Evolutionary conservation across 1,140 invertebrate genomes (phyloP).

Genomic region (Octopus sinensis): DNA sequence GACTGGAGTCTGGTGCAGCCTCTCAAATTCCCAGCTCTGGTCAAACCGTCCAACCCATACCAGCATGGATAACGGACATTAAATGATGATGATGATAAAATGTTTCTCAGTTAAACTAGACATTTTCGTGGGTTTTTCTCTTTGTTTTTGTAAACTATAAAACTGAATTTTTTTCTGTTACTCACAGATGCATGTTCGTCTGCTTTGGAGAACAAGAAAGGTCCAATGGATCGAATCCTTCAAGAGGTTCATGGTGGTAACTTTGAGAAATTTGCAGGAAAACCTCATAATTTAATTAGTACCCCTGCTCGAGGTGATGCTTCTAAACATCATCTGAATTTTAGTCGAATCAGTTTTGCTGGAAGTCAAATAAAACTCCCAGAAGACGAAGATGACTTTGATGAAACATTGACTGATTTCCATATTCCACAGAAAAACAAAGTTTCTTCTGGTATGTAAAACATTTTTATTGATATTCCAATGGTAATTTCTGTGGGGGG

Average conservation of each 20-base stretch:
- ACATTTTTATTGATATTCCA: no score
- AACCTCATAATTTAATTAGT: not conserved
- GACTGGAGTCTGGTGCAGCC: no score
- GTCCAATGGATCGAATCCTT: conserved; percentile 35
- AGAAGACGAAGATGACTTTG: conserved; percentile 21
- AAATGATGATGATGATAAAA: no score
- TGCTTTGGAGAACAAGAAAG: conserved; percentile 36
- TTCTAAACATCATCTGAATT: conserved; percentile 33
- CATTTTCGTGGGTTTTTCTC: no score
- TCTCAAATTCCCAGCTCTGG: no score
- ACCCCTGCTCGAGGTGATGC: not conserved
- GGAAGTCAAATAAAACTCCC: conserved; percentile 37
- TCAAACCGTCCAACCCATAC: no score
- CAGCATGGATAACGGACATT: no score
- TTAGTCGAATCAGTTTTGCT: conserved; percentile 40
- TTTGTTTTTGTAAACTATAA: not conserved
- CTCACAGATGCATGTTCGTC: conserved; percentile 44
- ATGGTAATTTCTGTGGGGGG: no score
- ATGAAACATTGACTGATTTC: not conserved
- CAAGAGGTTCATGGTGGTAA: conserved; percentile 42
- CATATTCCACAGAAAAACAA: no score
- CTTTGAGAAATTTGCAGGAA: conserved; percentile 16
- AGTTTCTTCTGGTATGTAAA: no score
- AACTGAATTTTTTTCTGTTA: not conserved
- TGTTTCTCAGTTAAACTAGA: no score